Conservation (phyloP, 2,113 vertebrate genomes). For the Uria lomvia region DNA sequence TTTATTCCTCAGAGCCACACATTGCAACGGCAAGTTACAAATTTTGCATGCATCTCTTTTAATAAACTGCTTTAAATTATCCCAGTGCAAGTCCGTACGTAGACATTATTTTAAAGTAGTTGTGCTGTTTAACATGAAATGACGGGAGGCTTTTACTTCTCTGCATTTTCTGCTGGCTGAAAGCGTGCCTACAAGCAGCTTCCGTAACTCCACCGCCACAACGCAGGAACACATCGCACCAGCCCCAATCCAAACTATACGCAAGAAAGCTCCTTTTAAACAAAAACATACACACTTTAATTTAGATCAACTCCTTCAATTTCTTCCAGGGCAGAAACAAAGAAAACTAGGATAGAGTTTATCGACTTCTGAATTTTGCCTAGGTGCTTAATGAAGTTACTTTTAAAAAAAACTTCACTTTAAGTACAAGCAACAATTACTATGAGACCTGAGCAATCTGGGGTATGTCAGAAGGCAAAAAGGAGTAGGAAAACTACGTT, state of each 20-base stretch:
- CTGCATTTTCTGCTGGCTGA: not conserved
- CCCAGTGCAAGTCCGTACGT: not conserved
- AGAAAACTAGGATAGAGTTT: not conserved
- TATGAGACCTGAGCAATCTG: not conserved
- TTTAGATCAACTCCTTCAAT: not conserved
- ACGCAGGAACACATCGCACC: not conserved
- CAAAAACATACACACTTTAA: not conserved
- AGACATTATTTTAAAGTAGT: not conserved
- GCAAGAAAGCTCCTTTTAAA: not conserved
- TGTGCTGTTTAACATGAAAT: not conserved
- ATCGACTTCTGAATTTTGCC: not conserved
- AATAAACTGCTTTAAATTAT: not conserved
- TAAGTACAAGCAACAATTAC: not conserved
- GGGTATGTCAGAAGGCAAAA: not conserved
- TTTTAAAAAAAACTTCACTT: not conserved
- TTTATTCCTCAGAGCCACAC: not conserved
- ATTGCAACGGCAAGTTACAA: rapidly evolving
- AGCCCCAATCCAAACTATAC: not conserved
- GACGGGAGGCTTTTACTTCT: not conserved
- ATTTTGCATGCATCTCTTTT: not conserved
- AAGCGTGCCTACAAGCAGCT: not conserved
- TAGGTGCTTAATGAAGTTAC: not conserved
- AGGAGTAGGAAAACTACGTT: not conserved
- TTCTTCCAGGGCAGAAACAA: not conserved
- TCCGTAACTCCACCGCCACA: not conserved